These are phyloP conservation scores for Calephelis virginiensis DNA, from an alignment of 1,140 invertebrate species.

Conservation along the genomic window DNA sequence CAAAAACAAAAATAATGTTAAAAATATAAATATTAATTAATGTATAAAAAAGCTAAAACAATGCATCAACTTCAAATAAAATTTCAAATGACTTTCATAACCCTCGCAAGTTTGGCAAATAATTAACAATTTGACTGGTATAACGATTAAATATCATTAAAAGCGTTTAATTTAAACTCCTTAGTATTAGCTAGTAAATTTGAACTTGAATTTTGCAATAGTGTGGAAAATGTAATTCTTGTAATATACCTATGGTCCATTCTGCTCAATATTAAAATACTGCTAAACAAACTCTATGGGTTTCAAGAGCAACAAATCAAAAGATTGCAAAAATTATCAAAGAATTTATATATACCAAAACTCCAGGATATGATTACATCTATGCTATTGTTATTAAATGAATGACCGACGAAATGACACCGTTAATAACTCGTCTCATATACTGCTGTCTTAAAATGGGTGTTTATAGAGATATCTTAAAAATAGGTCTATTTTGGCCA, in stretches of 20 bases:
- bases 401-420: no score
- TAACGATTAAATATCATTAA: not conserved
- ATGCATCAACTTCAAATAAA: not conserved
- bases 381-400: not conserved
- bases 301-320: no score
- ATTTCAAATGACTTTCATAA: not conserved
- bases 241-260: not conserved
- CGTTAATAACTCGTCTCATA: no score
- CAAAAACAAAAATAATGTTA: not conserved
- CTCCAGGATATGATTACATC: not conserved
- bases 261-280: not conserved
- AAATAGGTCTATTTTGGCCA: conserved; percentile 26
- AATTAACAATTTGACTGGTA: not conserved
- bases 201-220: not conserved
- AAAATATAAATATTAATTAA: not conserved
- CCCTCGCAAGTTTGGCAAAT: not conserved
- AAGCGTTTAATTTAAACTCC: not conserved
- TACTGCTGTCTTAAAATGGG: conserved; percentile 6
- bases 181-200: not conserved
- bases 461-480: conserved; percentile 23
- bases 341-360: not conserved
- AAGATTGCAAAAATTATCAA: no score
- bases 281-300: no score
- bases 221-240: not conserved
- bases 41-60: not conserved